These are phyloP conservation scores for Cheilosia scutellata DNA, from an alignment of 2,888 invertebrate genomes.

Conservation along the genomic window DNA sequence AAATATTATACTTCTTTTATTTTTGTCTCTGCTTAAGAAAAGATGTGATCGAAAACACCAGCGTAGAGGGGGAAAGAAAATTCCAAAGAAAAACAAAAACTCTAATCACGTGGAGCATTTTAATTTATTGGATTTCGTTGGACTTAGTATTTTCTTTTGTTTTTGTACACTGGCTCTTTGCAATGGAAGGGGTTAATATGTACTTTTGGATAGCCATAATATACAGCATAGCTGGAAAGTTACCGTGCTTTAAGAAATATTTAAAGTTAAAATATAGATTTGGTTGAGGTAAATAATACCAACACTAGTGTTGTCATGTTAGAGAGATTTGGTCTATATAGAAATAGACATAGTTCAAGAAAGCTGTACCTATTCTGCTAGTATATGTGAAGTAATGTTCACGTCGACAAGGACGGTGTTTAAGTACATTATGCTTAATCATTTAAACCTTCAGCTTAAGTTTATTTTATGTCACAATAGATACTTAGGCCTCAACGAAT, in stretches of 20 bases:
- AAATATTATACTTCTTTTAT: slow-evolving; percentile 2
- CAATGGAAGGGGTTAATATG: slow-evolving; percentile 1
- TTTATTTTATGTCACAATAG: too few relatives aligned
- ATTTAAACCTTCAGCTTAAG: too few relatives aligned
- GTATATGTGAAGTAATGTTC: too few relatives aligned
- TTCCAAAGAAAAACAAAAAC: slow-evolving; percentile 45
- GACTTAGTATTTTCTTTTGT: slow-evolving; percentile 6
- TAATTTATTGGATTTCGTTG: slow-evolving; percentile 55
- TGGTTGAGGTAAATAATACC: too few relatives aligned
- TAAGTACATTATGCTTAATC: too few relatives aligned
- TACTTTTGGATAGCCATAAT: not conserved
- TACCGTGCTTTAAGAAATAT: not conserved
- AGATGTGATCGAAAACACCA: slow-evolving; percentile 19
- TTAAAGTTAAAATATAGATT: not conserved
- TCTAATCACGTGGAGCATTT: slow-evolving; percentile 70
- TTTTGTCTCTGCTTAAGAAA: slow-evolving; percentile 14
- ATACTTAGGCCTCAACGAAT: too few relatives aligned
- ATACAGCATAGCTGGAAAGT: not conserved
- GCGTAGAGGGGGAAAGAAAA: slow-evolving; percentile 17
- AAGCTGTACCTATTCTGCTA: too few relatives aligned
- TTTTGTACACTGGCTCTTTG: not conserved
- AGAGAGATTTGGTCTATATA: too few relatives aligned
- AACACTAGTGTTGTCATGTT: too few relatives aligned
- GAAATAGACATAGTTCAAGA: too few relatives aligned
- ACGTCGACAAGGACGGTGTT: too few relatives aligned